Evolutionary conservation across 2,113 vertebrate genomes (phyloP), one percentile per base, ranked within the genome.

Genomic region (Solea solea): DNA sequence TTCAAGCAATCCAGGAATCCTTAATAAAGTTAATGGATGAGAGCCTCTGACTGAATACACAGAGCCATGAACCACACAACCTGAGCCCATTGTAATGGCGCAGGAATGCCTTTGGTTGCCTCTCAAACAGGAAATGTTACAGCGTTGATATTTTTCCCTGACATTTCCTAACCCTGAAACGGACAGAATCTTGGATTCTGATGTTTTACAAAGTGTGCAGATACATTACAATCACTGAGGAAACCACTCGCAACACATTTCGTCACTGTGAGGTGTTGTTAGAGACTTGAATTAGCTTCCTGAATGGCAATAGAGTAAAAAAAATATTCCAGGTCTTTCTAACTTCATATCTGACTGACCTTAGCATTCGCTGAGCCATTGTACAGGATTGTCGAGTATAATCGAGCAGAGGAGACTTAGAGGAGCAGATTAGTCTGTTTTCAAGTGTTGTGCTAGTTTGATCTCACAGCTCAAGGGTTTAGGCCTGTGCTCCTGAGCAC

Each of bases 1-100:
- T 50, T 45, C 5, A 27, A 8, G 25, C 21, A 9, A 48, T 54
- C 55, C 50, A 66, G 50, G 44, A 78, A 62, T 51, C 10, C 74
- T 78, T 67, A 77, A 83, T 72, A 80, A 75, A 78, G 82, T 75
- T 73, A 77, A 85, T 74, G 39, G n/a, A 67, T 64, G 64, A 78
- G 44, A 74, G 66, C 34, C 14, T 76, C 45, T 49, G 40, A 3
- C 62, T 68, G 58, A 65, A 45, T 55, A 70, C 27, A 45, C 51
- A 55, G 27, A 60, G 28, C 9, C 40, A 41, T 3, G 42, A 54
- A 28, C 16, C 49, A 46, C 85, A 74, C 73, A 74, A 60, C 59
- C 66, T 48, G 48, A 69, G 69, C 39, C 41, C 46, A 65, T 64
- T 75, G 61, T 74, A 71, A 76, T 50, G 79, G 60, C 58, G 3